Conservation (phyloP, 2,797 vertebrate species). For the Sebastes dallii region DNA sequence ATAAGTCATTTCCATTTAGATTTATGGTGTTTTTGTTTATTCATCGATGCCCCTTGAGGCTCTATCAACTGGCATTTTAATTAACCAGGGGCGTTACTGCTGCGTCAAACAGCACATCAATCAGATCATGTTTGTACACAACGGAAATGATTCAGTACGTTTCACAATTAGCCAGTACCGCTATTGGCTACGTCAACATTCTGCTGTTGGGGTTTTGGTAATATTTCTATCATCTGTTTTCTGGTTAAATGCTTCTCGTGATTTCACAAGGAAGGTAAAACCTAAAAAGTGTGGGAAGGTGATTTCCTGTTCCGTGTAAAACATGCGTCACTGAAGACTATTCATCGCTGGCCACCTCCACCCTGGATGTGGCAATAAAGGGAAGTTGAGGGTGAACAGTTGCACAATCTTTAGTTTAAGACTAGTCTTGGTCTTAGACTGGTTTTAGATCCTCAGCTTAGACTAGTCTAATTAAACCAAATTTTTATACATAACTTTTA, state of each 20-base stretch:
- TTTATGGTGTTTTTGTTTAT: not conserved
- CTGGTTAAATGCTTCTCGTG: not conserved
- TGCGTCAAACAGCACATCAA: not conserved
- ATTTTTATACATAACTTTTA: no score
- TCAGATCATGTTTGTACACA: not conserved
- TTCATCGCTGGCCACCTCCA: not conserved
- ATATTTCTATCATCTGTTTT: not conserved
- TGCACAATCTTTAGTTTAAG: not conserved
- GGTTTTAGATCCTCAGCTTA: not conserved
- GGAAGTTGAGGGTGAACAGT: not conserved
- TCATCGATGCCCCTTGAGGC: not conserved
- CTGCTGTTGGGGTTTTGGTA: not conserved
- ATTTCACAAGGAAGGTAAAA: not conserved
- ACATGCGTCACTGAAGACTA: not conserved
- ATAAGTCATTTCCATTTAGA: not conserved
- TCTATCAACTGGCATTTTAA: not conserved
- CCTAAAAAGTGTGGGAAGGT: not conserved
- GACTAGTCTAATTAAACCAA: not conserved
- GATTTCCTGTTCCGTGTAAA: not conserved
- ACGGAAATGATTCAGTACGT: no score
- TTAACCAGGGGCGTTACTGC: not conserved
- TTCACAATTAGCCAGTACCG: accelerated
- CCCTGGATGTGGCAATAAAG: not conserved
- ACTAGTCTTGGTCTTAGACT: not conserved
- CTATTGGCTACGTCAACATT: accelerated